Conservation (phyloP, 2,888 invertebrate genomes). For the Cyclophora albipunctata region DNA sequence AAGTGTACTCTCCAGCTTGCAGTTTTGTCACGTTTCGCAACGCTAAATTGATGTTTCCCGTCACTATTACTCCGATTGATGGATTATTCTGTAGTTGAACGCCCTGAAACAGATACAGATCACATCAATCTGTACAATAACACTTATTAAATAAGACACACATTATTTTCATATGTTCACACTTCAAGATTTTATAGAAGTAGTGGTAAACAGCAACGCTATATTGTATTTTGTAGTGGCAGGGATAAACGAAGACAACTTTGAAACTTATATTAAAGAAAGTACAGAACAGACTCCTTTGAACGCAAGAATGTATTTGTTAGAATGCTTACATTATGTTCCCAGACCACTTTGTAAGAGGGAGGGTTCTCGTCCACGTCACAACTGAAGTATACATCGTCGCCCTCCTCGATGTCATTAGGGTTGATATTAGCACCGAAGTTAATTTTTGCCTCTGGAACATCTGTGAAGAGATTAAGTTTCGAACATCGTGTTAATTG, state of each 20-base stretch:
- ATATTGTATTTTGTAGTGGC: too few relatives aligned
- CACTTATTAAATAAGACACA: background rate
- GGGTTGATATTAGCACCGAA: slow-evolving; percentile 69
- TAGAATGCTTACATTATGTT: slow-evolving; percentile 62
- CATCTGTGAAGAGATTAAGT: slow-evolving; percentile 33
- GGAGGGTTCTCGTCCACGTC: slow-evolving; percentile 68
- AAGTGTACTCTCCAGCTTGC: slow-evolving; percentile 91
- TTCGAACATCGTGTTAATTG: too few relatives aligned
- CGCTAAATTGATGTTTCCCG: slow-evolving; percentile 84
- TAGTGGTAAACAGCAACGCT: too few relatives aligned
- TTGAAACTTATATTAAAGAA: too few relatives aligned
- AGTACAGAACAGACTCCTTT: too few relatives aligned
- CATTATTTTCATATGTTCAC: too few relatives aligned
- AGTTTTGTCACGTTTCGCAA: slow-evolving; percentile 86
- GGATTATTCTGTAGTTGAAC: slow-evolving; percentile 88
- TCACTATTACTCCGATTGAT: slow-evolving; percentile 87
- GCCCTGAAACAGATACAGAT: slow-evolving; percentile 71
- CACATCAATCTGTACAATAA: background rate
- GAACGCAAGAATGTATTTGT: slow-evolving; percentile 1
- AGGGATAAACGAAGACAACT: too few relatives aligned
- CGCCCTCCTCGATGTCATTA: slow-evolving; percentile 71
- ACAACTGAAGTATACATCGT: slow-evolving; percentile 69
- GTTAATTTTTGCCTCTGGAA: slow-evolving; percentile 59
- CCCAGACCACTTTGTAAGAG: slow-evolving; percentile 71
- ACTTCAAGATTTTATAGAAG: too few relatives aligned